phyloP scores from a whole-genome alignment of 2,113 vertebrate genomes.

The Jaculus jaculus region DNA sequence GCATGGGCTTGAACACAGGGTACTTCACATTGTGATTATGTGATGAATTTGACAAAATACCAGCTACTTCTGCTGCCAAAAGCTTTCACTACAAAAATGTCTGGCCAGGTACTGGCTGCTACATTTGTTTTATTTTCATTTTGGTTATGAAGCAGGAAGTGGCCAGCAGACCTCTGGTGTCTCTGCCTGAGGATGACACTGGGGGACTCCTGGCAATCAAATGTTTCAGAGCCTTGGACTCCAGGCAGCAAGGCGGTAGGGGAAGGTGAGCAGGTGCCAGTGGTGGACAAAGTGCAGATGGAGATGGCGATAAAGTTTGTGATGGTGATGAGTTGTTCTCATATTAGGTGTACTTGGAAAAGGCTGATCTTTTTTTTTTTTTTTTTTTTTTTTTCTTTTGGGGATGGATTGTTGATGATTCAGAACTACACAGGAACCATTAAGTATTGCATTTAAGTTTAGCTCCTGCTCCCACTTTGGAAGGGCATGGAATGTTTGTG shows the following conservation, averaged over 20 bases:
- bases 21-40: rapidly evolving
- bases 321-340: rapidly evolving
- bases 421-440: conserved; percentile 46
- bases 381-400: background rate
- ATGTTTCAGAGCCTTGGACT: background rate
- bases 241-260: background rate
- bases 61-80: too few relatives aligned
- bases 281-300: too few relatives aligned
- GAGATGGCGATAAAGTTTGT: rapidly evolving
- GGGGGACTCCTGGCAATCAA: background rate
- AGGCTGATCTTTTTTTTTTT: conserved; percentile 28
- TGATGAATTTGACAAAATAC: rapidly evolving
- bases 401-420: conserved; percentile 52
- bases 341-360: conserved; percentile 12
- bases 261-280: background rate
- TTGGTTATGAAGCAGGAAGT: background rate
- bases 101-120: rapidly evolving
- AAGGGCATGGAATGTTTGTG: conserved; percentile 23
- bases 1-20: background rate
- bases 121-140: background rate
- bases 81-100: rapidly evolving
- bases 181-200: rapidly evolving
- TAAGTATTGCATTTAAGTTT: conserved; percentile 68
- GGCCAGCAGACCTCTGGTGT: rapidly evolving
- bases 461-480: conserved; percentile 54